Base-by-base conservation (phyloP, 2,888 invertebrate species). In the Coelopa pilipes region DNA sequence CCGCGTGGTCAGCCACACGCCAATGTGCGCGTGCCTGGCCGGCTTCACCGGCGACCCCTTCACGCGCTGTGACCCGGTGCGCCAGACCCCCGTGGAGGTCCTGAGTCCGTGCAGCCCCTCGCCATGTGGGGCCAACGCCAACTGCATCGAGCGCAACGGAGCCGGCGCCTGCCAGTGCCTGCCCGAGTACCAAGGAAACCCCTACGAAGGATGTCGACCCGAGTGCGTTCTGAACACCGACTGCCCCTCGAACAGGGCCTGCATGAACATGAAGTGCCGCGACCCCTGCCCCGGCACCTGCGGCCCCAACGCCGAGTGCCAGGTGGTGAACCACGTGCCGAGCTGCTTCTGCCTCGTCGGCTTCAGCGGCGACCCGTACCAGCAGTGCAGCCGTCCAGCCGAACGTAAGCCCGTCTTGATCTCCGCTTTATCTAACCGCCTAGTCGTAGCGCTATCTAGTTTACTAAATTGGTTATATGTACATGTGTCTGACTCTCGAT, bases 241-340 rank as follows among this genome's bases (percentile, higher is more conserved):
- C 81, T 94, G 94, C 84, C 88, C 91, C 2, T 91, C 92, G 55
- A 92, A 92, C 82, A 91, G 89, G 83, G 93, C 94, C 2, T 94
- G 94, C 79, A 89, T 92, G 55, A 90, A 91, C 78, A 92, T 92
- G 80, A 93, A 93, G 87, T 94, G 94, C 84, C 89, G 90, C 81
- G 91, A 93, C 84, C 94, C 94, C 24, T 94, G 94, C 80, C 92
- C 92, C 0, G 93, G 93, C 73, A 91, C 91, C 24, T 94, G 94
- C 84, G 94, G 93, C 53, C 88, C 90, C 77, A 93, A 93, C 82
- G 92, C 94, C 7, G 90, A 92, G 76, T 94, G 94, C 83, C 89
- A 90, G 76, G 92, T 93, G 21, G 88, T 93, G 13, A 92, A 92
- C 81, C 94, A 94, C 84, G 87, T 91, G 67, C 93, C 94, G 1